Evolutionary conservation across 2,888 invertebrate genomes (phyloP).

Genomic region (Trichopoda pennipes): DNA sequence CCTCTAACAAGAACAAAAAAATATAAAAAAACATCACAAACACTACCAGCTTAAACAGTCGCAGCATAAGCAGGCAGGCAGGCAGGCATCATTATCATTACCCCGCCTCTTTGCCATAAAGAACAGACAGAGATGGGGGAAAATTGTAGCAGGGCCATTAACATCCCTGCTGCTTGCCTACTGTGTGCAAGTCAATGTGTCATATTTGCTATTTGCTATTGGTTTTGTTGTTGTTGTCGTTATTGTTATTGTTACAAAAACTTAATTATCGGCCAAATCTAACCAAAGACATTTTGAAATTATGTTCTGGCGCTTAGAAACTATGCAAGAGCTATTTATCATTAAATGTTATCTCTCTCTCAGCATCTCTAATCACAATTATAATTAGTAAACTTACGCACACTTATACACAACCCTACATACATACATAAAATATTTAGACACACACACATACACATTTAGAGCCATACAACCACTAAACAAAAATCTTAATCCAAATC

Average conservation of each 20-base stretch:
- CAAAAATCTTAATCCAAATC: conserved; percentile 37
- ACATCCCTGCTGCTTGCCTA: conserved; percentile 25
- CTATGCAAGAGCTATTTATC: conserved; percentile 62
- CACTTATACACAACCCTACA: conserved; percentile 1
- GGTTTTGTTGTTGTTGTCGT: conserved; percentile 17
- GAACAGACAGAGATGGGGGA: neutral
- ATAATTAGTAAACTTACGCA: conserved; percentile 61
- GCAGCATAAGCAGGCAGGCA: neutral
- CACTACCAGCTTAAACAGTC: neutral
- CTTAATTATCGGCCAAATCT: conserved; percentile 66
- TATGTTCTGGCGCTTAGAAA: conserved; percentile 62
- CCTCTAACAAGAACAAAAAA: conserved; percentile 9
- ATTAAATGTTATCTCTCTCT: conserved; percentile 65
- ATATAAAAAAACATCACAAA: neutral
- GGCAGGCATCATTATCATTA: conserved; percentile 17
- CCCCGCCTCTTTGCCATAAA: conserved; percentile 7
- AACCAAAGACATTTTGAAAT: conserved; percentile 65
- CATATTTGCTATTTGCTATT: conserved; percentile 12
- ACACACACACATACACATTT: neutral
- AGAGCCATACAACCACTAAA: neutral
- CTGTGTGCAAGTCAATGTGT: conserved; percentile 17
- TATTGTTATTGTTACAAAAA: conserved; percentile 56
- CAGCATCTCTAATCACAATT: conserved; percentile 68
- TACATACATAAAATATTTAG: neutral
- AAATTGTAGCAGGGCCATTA: conserved; percentile 15